Evolutionary conservation across 2,113 vertebrate genomes (phyloP), one percentile per base, ranked within the genome.

Genomic region (Microtus oregoni): DNA sequence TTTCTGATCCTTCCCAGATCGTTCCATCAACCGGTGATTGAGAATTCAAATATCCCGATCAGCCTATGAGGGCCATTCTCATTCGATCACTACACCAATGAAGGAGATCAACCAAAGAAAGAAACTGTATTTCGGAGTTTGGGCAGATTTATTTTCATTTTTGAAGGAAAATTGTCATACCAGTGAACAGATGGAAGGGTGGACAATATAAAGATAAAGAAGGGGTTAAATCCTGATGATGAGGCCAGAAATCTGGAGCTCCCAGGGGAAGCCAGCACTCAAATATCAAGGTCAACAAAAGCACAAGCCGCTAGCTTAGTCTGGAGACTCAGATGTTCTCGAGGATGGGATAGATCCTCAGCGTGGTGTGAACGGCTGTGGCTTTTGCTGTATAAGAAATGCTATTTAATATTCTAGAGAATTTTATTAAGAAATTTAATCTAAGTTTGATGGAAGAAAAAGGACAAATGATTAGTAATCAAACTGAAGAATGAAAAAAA

Each of bases 401-500:
- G 92, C 68, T 94, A 97, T 97, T 96, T 96, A 96, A 91, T 94
- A 63, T 95, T 94, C 96, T 91, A 79, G 93, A 92, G 82, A 85
- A 78, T 89, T 96, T 96, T 96, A 94, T 94, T 94, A 97, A 97
- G 90, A 96, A 96, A 95, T 97, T 94, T 94, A 96, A 97, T 96
- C 96, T 95, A 86, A 96, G 81, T 93, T 94, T 95, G 55, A 52
- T 95, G 44, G 50, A 92, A 97, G 58, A 95, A 95, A 90, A 96
- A 96, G 85, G 75, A 94, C 50, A 91, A 93, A 65, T 96, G 94
- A 97, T 97, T 97, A 97, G 94, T 95, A 97, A 96, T 96, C 91
- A 96, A 92, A 89, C 61, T 76, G 76, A 97, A 94, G 82, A 70
- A 91, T 96, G 50, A 67, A 82, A 94, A 50, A 41, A 35, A 77